Evolutionary conservation across 2,888 invertebrate species (phyloP).

Genomic region (Heteromurus nitidus): DNA sequence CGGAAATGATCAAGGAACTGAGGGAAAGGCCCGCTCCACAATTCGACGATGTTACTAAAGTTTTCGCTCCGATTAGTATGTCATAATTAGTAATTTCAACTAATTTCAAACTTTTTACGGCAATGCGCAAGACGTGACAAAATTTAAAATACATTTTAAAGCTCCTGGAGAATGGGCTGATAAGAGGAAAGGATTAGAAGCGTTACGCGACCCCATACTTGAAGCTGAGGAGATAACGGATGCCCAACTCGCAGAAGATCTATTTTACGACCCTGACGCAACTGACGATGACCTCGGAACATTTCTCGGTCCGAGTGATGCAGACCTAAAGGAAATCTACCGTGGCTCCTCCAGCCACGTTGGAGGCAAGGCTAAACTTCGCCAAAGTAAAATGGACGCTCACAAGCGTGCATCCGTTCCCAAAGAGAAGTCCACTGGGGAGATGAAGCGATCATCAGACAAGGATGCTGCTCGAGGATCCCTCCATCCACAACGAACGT

Average conservation of each 20-base stretch:
- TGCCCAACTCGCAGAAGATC: slow-evolving; percentile 39
- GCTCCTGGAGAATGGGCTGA: slow-evolving; percentile 52
- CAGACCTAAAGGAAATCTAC: slow-evolving; percentile 24
- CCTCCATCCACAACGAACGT: background rate
- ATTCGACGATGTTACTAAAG: slow-evolving; percentile 47
- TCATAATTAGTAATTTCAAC: background rate
- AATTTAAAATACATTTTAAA: background rate
- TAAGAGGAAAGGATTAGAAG: slow-evolving; percentile 23
- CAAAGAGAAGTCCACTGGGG: background rate
- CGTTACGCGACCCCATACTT: background rate
- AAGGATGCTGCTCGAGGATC: background rate
- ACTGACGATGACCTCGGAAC: slow-evolving; percentile 54
- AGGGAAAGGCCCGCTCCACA: slow-evolving; percentile 38
- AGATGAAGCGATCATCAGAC: background rate
- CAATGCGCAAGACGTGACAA: background rate
- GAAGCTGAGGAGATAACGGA: slow-evolving; percentile 43
- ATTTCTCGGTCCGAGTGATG: slow-evolving; percentile 50
- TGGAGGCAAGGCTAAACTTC: background rate
- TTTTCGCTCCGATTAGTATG: slow-evolving; percentile 57
- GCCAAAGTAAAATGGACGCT: background rate
- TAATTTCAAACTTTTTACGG: background rate
- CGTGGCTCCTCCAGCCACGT: slow-evolving; percentile 23
- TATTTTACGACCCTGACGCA: slow-evolving; percentile 59
- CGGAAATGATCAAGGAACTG: slow-evolving; percentile 54
- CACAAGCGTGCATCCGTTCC: background rate